A percentile compares a stretch with the other conserved stretches of the same genome.
Conservation (phyloP, 2,797 vertebrate genomes). For the Taenioides sp. region DNA sequence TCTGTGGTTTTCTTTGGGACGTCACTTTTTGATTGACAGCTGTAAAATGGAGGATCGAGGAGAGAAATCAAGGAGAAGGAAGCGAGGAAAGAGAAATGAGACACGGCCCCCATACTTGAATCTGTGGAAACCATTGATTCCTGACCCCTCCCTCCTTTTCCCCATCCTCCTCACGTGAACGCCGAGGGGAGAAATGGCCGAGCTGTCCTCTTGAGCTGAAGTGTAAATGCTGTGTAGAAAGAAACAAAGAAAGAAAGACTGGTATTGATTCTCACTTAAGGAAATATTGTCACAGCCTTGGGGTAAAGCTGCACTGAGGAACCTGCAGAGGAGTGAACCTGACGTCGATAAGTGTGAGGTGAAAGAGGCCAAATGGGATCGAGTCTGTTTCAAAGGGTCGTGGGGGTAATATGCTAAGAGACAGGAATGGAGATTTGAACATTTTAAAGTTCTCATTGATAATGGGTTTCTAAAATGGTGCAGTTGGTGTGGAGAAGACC, state of each 20-base stretch:
- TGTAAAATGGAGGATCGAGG: no score
- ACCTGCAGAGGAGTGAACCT: neutral
- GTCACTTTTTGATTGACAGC: no score
- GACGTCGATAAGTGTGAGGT: neutral
- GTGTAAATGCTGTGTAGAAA: conserved; percentile 39
- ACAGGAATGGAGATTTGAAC: neutral
- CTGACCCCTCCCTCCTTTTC: conserved; percentile 16
- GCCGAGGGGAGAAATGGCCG: conserved; percentile 13
- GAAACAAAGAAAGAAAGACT: conserved; percentile 21
- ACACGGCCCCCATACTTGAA: conserved; percentile 1
- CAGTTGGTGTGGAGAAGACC: neutral
- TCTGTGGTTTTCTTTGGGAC: no score
- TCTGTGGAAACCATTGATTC: conserved; percentile 10
- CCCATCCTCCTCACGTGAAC: conserved; percentile 5
- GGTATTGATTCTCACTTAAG: conserved; percentile 63
- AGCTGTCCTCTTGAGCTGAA: conserved; percentile 35
- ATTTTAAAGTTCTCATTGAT: neutral
- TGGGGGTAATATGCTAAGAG: no score
- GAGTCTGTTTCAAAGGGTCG: no score
- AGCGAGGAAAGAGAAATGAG: no score
- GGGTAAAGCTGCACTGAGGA: conserved; percentile 6
- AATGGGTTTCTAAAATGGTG: neutral
- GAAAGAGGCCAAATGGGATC: neutral
- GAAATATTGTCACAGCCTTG: conserved; percentile 29
- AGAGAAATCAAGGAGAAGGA: no score